Evolutionary conservation across 2,113 vertebrate species (phyloP).

Genomic region (Ammodytes dubius): DNA sequence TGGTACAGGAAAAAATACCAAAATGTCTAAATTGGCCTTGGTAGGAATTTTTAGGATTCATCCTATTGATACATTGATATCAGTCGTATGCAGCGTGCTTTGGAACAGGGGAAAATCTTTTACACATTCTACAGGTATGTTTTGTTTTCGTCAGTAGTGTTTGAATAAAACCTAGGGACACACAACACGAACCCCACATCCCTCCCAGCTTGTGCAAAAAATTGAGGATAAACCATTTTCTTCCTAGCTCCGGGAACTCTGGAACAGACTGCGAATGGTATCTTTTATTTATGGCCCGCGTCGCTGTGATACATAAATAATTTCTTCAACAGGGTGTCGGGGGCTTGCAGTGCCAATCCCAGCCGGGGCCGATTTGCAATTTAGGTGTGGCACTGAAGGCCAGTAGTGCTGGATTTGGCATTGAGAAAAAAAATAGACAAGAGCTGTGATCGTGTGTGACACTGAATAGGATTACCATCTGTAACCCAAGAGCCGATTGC

Average conservation of each 20-base stretch:
- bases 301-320: slow-evolving; percentile 79
- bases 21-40: neutral
- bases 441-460: slow-evolving; percentile 63
- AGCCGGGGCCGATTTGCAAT: slow-evolving; percentile 71
- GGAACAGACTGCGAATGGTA: slow-evolving; percentile 63
- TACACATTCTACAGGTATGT: slow-evolving; percentile 34
- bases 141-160: slow-evolving; percentile 43
- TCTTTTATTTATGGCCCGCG: slow-evolving; percentile 79
- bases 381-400: slow-evolving; percentile 70
- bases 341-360: slow-evolving; percentile 58
- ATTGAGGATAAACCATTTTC: slow-evolving; percentile 63
- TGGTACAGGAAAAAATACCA: neutral
- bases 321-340: slow-evolving; percentile 66
- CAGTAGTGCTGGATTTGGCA: slow-evolving; percentile 64
- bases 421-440: slow-evolving; percentile 64
- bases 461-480: slow-evolving; percentile 68
- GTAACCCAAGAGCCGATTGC: slow-evolving; percentile 55
- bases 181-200: slow-evolving; percentile 26
- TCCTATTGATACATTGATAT: neutral
- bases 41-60: neutral
- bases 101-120: slow-evolving; percentile 36
- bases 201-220: slow-evolving; percentile 33
- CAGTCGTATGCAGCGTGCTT: slow-evolving; percentile 4
- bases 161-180: slow-evolving; percentile 32
- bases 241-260: slow-evolving; percentile 48